phyloP scores from a whole-genome alignment of 2,888 invertebrate genomes.

The Cynaeus angustus region DNA sequence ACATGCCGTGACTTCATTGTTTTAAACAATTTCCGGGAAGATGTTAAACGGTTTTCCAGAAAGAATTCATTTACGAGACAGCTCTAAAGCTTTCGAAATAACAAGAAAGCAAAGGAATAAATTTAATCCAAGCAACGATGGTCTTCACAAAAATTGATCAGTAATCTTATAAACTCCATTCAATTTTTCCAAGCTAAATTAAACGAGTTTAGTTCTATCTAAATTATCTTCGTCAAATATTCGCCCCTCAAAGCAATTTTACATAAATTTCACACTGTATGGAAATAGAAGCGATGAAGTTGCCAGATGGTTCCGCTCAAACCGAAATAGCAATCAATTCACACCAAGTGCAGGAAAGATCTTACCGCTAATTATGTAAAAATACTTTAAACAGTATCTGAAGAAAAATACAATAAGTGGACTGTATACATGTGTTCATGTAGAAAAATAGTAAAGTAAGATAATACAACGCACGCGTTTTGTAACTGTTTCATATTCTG shows the following conservation, averaged over 20 bases:
- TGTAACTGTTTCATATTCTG: too few relatives aligned
- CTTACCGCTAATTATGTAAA: conserved; percentile 33
- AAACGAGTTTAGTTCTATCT: neutral
- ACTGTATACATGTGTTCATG: too few relatives aligned
- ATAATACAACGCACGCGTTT: too few relatives aligned
- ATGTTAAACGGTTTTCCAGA: conserved; percentile 17
- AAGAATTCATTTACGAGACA: conserved; percentile 4
- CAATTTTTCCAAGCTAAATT: neutral
- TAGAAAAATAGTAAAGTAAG: too few relatives aligned
- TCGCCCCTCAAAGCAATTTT: conserved; percentile 25
- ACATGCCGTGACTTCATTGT: conserved; percentile 34
- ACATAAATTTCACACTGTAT: conserved; percentile 36
- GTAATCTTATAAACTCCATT: too few relatives aligned
- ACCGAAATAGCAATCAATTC: conserved; percentile 38
- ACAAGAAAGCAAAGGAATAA: too few relatives aligned
- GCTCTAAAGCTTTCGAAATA: neutral
- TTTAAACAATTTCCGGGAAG: conserved; percentile 41
- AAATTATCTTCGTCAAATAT: conserved; percentile 13
- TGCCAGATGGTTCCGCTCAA: conserved; percentile 31
- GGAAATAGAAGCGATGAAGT: conserved; percentile 23
- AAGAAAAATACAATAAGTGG: too few relatives aligned
- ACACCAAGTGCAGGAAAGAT: conserved; percentile 32
- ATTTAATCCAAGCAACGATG: too few relatives aligned
- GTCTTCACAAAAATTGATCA: too few relatives aligned
- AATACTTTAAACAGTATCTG: too few relatives aligned